A percentile compares a stretch with the other conserved stretches of the same genome.
Evolutionary conservation across 2,888 invertebrate species (phyloP).

Genomic region (Mayetiola destructor): DNA sequence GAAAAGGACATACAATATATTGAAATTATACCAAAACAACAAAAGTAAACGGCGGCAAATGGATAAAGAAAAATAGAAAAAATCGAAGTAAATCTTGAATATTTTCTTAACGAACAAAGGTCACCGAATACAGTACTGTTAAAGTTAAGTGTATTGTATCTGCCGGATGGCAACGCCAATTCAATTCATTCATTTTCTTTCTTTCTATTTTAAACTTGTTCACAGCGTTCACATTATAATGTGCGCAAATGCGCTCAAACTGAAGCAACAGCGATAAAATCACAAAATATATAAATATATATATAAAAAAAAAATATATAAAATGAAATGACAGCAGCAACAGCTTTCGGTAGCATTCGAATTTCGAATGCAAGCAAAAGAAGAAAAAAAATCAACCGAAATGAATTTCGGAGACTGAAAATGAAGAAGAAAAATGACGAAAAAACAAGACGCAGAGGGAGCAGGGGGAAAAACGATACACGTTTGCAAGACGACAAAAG

Average conservation of each 20-base stretch:
- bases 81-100: neutral
- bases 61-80: neutral
- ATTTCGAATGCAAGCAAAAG: no score
- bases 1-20: neutral
- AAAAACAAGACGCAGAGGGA: neutral
- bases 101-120: neutral
- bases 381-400: no score
- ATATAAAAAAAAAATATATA: no score
- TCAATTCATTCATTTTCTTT: neutral
- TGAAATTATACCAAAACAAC: neutral
- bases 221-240: no score
- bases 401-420: no score
- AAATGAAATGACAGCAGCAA: neutral
- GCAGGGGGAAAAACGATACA: neutral
- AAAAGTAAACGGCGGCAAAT: neutral
- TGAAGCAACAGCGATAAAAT: constrained; percentile 9
- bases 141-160: neutral
- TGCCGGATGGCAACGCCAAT: neutral
- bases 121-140: constrained; percentile 2
- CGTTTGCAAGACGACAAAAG: no score
- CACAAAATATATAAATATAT: no score
- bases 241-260: neutral
- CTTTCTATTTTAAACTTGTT: no score
- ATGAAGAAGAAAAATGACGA: no score
- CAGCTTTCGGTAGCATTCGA: no score